Evolutionary conservation across 2,113 vertebrate species (phyloP), one percentile per base, ranked within the genome.

Genomic region (Lontra canadensis): DNA sequence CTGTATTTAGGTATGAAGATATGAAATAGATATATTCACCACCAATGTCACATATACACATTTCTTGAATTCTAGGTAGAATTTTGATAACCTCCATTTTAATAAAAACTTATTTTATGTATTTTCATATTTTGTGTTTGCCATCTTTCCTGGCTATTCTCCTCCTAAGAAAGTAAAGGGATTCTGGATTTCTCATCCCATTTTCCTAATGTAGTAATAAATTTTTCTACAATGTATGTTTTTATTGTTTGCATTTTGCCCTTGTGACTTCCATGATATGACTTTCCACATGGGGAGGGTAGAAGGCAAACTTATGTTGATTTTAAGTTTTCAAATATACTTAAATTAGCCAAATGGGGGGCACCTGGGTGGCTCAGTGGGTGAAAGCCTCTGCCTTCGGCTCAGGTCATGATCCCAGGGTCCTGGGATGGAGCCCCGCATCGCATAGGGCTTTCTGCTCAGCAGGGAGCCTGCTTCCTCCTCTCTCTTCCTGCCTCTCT

Each of bases 241-340:
- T 94, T 55, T 59, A 94, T 34, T 79, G 21, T 79, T 80, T 57
- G 34, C 59, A 31, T 55, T 85, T 90, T 81, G 90, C n/a, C 55
- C 65, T 44, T 94, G 47, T 65, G n/a, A 71, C 82, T 92, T 69
- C 34, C 55, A 91, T 36, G 12, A 65, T 11, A 31, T 42, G 65
- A 69, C 2, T 74, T 84, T 90, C 36, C 42, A 39, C 20, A 71
- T 20, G 23, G 42, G 2, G 42, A 63, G 31, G 17, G 55, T 26
- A 6, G 8, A 90, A 6, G 67, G 13, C 52, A 96, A 1, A 14
- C 42, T 92, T 65, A 89, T 65, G 52, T 49, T 67, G 73, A 97
- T 86, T 69, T 89, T 86, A 85, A 88, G 20, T 92, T 87, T 96
- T 23, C 18, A 47, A 89, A 92, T 52, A 17, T 90, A 57, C 55